phyloP scores from a whole-genome alignment of 1,140 invertebrate species.

The Eumaeus atala region DNA sequence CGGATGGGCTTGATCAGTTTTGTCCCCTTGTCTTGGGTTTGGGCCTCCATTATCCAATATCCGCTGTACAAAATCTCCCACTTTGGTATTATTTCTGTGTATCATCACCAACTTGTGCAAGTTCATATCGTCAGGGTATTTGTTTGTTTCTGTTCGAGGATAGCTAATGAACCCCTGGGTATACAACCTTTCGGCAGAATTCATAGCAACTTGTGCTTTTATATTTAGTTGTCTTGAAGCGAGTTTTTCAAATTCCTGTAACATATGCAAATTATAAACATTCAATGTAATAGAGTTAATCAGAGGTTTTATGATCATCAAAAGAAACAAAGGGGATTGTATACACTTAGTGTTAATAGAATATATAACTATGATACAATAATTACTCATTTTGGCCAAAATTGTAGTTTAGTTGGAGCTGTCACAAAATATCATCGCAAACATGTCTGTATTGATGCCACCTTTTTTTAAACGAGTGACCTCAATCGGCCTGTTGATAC shows the following conservation, averaged over 20 bases:
- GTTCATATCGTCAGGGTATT: constrained; percentile 93
- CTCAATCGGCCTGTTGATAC: too few relatives aligned
- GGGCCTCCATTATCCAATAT: constrained; percentile 86
- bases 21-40: constrained; percentile 94
- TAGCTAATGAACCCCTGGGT: constrained; percentile 95
- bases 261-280: not conserved
- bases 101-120: constrained; percentile 84
- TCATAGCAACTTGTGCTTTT: constrained; percentile 96
- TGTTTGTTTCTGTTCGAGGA: constrained; percentile 97
- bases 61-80: constrained; percentile 90
- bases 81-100: constrained; percentile 82
- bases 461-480: too few relatives aligned
- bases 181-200: constrained; percentile 94
- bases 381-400: too few relatives aligned
- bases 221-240: constrained; percentile 93
- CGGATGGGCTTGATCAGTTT: constrained; percentile 98
- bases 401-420: too few relatives aligned
- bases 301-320: too few relatives aligned
- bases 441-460: too few relatives aligned
- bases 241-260: constrained; percentile 94
- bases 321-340: too few relatives aligned
- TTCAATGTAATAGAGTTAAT: too few relatives aligned
- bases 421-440: too few relatives aligned
- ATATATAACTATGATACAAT: too few relatives aligned
- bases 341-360: too few relatives aligned